Evolutionary conservation across 2,888 invertebrate genomes (phyloP).

Genomic region (Steinernema hermaphroditum): DNA sequence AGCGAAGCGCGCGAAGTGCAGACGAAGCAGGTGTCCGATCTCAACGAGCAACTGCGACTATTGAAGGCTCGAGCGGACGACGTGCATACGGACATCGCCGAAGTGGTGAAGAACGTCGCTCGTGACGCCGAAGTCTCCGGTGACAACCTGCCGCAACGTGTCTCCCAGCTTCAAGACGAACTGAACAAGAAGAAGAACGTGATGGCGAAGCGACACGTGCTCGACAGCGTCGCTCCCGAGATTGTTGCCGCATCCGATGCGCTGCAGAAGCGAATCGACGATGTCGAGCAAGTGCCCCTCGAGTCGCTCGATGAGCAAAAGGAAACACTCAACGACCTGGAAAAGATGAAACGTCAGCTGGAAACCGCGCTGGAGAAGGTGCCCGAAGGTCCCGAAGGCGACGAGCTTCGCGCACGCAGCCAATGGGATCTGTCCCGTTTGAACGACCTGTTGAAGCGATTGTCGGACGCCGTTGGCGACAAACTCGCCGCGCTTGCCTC

Average conservation of each 20-base stretch:
- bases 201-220: constrained; percentile 32
- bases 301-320: neutral
- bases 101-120: too few species aligned
- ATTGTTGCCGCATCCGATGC: constrained; percentile 34
- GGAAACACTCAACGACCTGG: constrained; percentile 20
- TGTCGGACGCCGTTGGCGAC: constrained; percentile 48
- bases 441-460: constrained; percentile 45
- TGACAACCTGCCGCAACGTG: too few species aligned
- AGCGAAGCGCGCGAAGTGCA: too few species aligned
- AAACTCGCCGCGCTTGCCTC: constrained; percentile 50
- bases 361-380: constrained; percentile 31
- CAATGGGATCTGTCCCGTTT: constrained; percentile 48
- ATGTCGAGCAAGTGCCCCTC: constrained; percentile 3
- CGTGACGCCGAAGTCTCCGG: too few species aligned
- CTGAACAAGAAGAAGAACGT: too few species aligned
- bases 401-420: constrained; percentile 47
- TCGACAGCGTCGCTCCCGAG: constrained; percentile 30
- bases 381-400: constrained; percentile 37
- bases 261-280: constrained; percentile 34
- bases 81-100: too few species aligned
- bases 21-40: too few species aligned
- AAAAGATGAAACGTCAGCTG: constrained; percentile 12
- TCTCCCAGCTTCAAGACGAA: too few species aligned
- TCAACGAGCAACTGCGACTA: too few species aligned
- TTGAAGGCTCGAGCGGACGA: too few species aligned